Base-by-base conservation (phyloP, 2,888 invertebrate genomes). In the Latrodectus elegans region DNA sequence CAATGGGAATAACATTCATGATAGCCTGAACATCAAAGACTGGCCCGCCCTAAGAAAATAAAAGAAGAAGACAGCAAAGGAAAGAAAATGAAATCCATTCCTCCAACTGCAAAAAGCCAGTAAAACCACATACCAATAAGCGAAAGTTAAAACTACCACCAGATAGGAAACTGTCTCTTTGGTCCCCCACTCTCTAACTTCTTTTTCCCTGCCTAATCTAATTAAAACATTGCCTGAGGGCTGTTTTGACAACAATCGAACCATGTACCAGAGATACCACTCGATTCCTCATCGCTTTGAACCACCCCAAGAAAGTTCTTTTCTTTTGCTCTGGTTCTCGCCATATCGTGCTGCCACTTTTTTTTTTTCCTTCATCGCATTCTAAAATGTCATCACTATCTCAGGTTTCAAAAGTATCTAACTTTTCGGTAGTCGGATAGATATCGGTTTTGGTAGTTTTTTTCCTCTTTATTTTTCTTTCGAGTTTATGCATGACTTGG, bases 141-240 rank as follows among this genome's bases (percentile, higher is more conserved):
- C 73, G 79, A 85, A 80, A 85, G 75, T 80, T 75, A 85, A 79
- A 74, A 85, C 76, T 70, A 75, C 52, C 72, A 86, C 73, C 67
- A 76, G 81, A 86, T 81, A 86, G 74, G 11, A 15, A 55, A 55
- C 55, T 55, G 55, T 55, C 55, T 55, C 15, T 14, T 15, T 55
- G 11, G 15, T 15, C 55, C 12, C 55, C 55, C 55, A 14, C 11
- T 15, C 11, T 15, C 12, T 15, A 55, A 15, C 55, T 22, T 22
- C 22, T 22, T 22, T 22, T 22, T 22, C 55, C 74, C 68, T 51
- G 55, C 38, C 52, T n/a, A 22, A 55, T 60, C 86, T 86, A 86
- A 86, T 86, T 86, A 86, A 86, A 86, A 81, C 86, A 81, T 53
- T 55, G 81, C 86, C 86, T 22, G 49, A n/a, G 86, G 86, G 81